Evolutionary conservation across 2,888 invertebrate species (phyloP).

Genomic region (Parnassius glacialis): DNA sequence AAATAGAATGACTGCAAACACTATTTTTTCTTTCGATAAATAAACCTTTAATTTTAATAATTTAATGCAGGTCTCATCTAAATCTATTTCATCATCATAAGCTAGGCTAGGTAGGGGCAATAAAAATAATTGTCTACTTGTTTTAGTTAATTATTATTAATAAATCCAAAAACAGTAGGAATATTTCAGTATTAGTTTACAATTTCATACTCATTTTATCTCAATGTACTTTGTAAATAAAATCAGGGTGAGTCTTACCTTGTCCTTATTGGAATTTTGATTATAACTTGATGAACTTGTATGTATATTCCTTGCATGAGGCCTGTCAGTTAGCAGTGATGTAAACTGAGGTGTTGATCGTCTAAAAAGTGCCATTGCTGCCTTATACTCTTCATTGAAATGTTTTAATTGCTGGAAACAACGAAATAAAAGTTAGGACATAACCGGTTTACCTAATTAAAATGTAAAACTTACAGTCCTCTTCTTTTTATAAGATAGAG

Average conservation of each 20-base stretch:
- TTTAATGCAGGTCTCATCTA: no score
- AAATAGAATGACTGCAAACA: no score
- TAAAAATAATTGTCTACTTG: no score
- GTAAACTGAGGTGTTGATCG: conserved; percentile 71
- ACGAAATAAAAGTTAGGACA: conserved; percentile 12
- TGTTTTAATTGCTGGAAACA: conserved; percentile 49
- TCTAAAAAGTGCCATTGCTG: conserved; percentile 74
- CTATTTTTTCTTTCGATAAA: not conserved
- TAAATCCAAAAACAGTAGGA: not conserved
- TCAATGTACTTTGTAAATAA: not conserved
- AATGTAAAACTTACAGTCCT: not conserved
- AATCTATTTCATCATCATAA: no score
- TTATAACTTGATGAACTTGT: conserved; percentile 46
- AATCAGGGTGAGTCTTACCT: conserved; percentile 5
- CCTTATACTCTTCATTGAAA: conserved; percentile 78
- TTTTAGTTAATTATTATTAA: no score
- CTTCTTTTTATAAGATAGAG: no score
- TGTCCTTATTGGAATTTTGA: conserved; percentile 26
- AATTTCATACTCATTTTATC: not conserved
- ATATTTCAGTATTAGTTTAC: not conserved
- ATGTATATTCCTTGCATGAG: conserved; percentile 45
- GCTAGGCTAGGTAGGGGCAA: no score
- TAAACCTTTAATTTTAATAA: no score
- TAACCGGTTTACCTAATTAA: conserved; percentile 1
- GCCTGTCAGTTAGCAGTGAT: conserved; percentile 39